Conservation (phyloP, 2,113 vertebrate genomes). For the Ibidorhyncha struthersii region DNA sequence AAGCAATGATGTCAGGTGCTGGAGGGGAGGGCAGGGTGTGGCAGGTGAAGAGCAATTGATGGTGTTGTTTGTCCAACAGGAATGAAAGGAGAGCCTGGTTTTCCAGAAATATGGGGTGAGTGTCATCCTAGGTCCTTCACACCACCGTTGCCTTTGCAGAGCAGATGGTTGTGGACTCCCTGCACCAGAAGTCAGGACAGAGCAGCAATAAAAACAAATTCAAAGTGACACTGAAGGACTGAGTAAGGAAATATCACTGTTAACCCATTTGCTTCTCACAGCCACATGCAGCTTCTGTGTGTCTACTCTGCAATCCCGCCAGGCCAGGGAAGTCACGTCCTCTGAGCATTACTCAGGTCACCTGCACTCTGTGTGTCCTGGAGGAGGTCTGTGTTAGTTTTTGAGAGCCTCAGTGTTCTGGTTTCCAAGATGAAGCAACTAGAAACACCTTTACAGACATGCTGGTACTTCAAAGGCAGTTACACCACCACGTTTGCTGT, state of each 20-base stretch:
- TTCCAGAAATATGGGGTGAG: constrained; percentile 24
- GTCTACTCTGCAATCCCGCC: neutral
- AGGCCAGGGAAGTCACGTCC: neutral
- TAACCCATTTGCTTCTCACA: neutral
- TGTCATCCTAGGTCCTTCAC: neutral
- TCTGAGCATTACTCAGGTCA: neutral
- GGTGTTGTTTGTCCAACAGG: constrained; percentile 8
- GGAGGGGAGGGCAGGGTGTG: neutral
- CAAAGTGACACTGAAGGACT: neutral
- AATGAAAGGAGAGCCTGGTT: constrained; percentile 33
- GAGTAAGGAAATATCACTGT: neutral
- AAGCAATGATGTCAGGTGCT: neutral
- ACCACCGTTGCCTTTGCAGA: neutral
- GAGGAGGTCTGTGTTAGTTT: neutral
- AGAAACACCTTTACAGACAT: neutral
- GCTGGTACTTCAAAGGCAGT: neutral
- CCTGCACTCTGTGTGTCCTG: neutral
- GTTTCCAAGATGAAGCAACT: neutral
- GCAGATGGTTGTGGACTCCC: neutral
- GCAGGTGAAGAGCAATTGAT: neutral
- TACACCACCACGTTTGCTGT: neutral
- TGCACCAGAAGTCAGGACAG: neutral
- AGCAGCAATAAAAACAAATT: neutral
- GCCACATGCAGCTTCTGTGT: neutral
- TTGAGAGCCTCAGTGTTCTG: neutral